A percentile compares a stretch with the other conserved stretches of the same genome.
phyloP scores from a whole-genome alignment of 1,140 invertebrate species.

The Nylanderia fulva region DNA sequence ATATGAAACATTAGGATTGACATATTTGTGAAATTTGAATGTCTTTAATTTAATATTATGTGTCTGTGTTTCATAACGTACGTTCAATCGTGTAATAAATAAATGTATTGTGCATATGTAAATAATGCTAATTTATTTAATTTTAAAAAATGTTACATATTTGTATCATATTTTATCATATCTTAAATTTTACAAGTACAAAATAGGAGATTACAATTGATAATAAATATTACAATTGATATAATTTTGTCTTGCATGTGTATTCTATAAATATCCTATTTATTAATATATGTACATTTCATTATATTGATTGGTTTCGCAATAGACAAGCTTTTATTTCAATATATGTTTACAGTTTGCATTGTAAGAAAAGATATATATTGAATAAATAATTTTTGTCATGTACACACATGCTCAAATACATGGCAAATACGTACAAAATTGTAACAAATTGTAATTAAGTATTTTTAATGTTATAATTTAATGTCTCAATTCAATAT shows the following conservation, averaged over 20 bases:
- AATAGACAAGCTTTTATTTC: neutral
- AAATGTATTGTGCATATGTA: neutral
- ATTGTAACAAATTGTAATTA: constrained; percentile 30
- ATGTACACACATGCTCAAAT: neutral
- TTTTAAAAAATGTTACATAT: constrained; percentile 30
- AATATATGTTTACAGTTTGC: constrained; percentile 13
- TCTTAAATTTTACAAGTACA: constrained; percentile 14
- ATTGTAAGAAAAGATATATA: constrained; percentile 8
- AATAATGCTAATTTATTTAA: constrained; percentile 44
- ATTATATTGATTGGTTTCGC: neutral
- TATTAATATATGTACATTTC: constrained; percentile 1
- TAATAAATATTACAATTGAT: constrained; percentile 35
- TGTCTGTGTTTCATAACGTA: neutral
- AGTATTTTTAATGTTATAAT: constrained; percentile 1
- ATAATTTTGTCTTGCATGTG: neutral
- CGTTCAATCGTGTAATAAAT: constrained; percentile 10
- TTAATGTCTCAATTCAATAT: neutral
- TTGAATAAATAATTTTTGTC: constrained; percentile 14
- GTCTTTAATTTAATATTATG: neutral
- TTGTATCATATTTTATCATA: constrained; percentile 19
- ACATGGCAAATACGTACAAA: neutral
- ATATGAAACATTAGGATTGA: constrained; percentile 11
- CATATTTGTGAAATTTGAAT: constrained; percentile 6
- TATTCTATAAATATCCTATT: neutral
- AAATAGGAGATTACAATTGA: constrained; percentile 33